Base-by-base conservation (phyloP, 2,113 vertebrate species). In the Quiscalus mexicanus region DNA sequence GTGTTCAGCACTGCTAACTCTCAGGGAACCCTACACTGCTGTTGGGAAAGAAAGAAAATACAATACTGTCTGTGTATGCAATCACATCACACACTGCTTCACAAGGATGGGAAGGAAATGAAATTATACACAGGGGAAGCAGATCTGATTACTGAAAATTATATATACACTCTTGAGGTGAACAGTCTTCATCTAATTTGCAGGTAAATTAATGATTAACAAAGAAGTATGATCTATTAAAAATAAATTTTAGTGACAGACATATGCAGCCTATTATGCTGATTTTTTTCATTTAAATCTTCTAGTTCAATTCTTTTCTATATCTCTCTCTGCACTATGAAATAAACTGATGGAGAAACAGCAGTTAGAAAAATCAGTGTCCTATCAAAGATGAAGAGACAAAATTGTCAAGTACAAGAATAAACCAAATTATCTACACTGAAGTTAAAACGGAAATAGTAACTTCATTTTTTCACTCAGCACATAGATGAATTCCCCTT, bases 51-150 rank as follows among this genome's bases (percentile, higher is more conserved):
- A 91, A 87, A 95, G 88, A 85, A 92, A 96, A 83, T 45, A 49
- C 71, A 53, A 7, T 25, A 20, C 13, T 6, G 35, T 55, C 69
- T 65, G 3, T 74, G 91, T 52, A 55, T 13, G 27, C 37, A 87
- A 92, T 77, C 95, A 80, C 49, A 84, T 53, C 76, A 50, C 83
- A 83, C 17, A 19, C 78, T 79, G 86, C 86, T 95, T 95, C 83
- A 63, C 63, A 64, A 89, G 94, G 84, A 90, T 94, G 93, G 91
- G 86, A 85, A 97, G 95, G 95, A 84, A 97, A 90, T 95, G 67
- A 96, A 96, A 95, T 93, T 84, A 96, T 95, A 95, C 97, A 96
- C 76, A 79, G 82, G 96, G 96, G n/a, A 95, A 91, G 80, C 74
- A 96, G 74, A 79, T 45, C 68, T 89, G 82, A 92, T 95, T 97